Base-by-base conservation (phyloP, 1,140 invertebrate species). In the Bicyclus anynana region DNA sequence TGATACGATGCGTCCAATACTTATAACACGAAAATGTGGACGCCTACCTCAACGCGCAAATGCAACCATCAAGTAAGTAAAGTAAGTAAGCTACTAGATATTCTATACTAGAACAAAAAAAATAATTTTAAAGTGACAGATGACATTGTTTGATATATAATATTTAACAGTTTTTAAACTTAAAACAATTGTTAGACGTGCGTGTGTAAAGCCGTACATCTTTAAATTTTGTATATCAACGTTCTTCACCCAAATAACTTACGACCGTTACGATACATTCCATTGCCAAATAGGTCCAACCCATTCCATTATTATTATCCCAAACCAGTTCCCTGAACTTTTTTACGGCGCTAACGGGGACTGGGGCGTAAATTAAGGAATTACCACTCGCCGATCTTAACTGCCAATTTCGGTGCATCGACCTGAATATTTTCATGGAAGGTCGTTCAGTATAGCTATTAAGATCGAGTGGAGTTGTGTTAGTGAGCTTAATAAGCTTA, bases 251-350 rank as follows among this genome's bases (percentile, higher is more conserved):
- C 59, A 77, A 71, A 82, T 77, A 75, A 80, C 60, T 77, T 77
- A 77, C 53, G 59, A 77, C 58, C 61, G 61, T 67, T 69, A 74
- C 72, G 67, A 79, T 76, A 83, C 65, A 74, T 61, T 52, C 47
- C 56, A 57, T 38, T 80, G 78, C 77, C 78, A 84, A 84, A 78
- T 79, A 83, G 80, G 73, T 76, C 73, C 62, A 53, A 47, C 46
- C 60, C 51, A 54, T 64, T 61, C 60, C 51, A 54, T 64, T 61
- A 65, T 67, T 60, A 65, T 65, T 51, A 59, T 59, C 48, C 55
- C 58, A 44, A 26, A 40, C 38, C 44, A 38, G 38, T 40, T 21
- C 26, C 14, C 12, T 13, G 48, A 52, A 7, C 52, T 64, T 65
- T 67, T 53, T 67, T 53, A 67, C 53, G 56, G 37, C 27, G 26